Base-by-base conservation (phyloP, 2,888 invertebrate genomes). In the Phaonia tiefii region DNA sequence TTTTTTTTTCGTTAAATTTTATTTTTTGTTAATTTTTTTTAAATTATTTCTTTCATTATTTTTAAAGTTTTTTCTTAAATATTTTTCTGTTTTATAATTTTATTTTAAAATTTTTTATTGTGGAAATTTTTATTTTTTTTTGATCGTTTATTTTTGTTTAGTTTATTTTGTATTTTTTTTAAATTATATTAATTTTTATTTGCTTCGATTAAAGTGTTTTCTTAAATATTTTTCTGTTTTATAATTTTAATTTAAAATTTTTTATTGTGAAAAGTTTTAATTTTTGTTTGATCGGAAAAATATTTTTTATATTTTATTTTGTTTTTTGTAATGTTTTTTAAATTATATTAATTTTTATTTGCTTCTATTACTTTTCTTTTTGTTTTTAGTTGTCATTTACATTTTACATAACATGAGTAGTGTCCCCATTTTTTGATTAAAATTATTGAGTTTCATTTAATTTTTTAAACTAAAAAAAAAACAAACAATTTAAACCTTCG, bases 1-100 rank as follows among this genome's bases (percentile, higher is more conserved):
- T 51, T 51, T 22, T 56, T 25, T 49, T 42, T 65, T 17, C 75
- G 80, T 67, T 78, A 71, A 51, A 22, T 75, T 78, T 58, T 44
- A 60, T n/a, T 67, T 65, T 39, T 71, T 77, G 49, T 37, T 51
- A 26, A 25, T 70, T 70, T 66, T 63, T 54, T 49, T 56, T 49
- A 26, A 13, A 2, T 11, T 22, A 54, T 56, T 26, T 13, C 1
- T 15, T 42, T 56, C 42, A 1, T 56, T 39, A 13, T 1, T 25
- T 49, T 69, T 71, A 70, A 22, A 65, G 17, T 25, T 26, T 49
- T 56, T 63, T 66, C 60, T 66, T n/a, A 67, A n/a, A 42, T 17
- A 58, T 44, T 67, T n/a, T n/a, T n/a, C n/a, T n/a, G n/a, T n/a
- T n/a, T n/a, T n/a, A n/a, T n/a, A n/a, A n/a, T n/a, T n/a, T 76